Evolutionary conservation across 1,140 invertebrate species (phyloP), one percentile per base, ranked within the genome.

Genomic region (Andrena cerasifolii): DNA sequence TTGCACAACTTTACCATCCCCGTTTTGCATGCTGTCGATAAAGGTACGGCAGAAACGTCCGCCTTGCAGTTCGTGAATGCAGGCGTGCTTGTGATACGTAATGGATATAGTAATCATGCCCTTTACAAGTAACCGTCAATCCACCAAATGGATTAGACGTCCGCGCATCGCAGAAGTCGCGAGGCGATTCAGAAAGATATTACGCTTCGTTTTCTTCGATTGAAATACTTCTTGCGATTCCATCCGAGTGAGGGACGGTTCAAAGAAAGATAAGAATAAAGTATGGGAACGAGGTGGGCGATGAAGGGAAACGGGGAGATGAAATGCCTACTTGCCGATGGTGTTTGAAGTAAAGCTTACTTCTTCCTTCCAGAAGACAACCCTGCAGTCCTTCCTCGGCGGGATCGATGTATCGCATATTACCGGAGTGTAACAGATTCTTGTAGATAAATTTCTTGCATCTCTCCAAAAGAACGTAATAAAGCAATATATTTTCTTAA

Each of bases 321-420:
- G 68, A 78, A 54, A 68, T 76, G 70, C 51, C 66, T 56, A 79
- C 71, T 79, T 54, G n/a, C 62, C 28, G 47, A 21, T 36, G 33
- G 70, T 70, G 62, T 77, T 76, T 70, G 65, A 70, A 72, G 63
- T 78, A 36, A 43, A 14, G 12, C 78, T 67, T 79, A 54, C 45
- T 58, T 73, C 59, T 74, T 61, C 75, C 62, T 54, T 72, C 75
- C 58, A 62, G 24, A 68, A 59, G 53, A 68, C 43, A 58, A 18
- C 24, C 40, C 53, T 62, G 31, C 56, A 51, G 21, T 51, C 51
- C 18, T 54, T 18, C 24, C 1, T 18, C 31, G n/a, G 0, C 3
- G 8, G 3, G 43, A 76, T 76, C 73, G 73, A 76, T 76, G 45
- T n/a, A 47, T 58, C 54, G 31, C 31, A 68, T 68, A 70, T 63